Evolutionary conservation across 2,113 vertebrate species (phyloP).

Genomic region (Helogale parvula): DNA sequence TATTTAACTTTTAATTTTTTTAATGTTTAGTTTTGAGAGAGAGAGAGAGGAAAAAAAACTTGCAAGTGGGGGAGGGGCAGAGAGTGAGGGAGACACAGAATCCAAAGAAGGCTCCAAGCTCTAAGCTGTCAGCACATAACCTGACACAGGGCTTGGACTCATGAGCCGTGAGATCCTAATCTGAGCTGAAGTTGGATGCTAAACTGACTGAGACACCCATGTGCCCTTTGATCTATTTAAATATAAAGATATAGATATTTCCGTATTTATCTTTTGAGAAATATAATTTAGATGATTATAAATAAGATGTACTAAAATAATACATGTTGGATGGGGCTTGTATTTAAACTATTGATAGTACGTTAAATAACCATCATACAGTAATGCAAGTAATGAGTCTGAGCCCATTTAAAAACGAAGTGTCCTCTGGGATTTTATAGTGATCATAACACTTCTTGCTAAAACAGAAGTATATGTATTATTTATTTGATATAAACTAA

Average conservation of each 20-base stretch:
- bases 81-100: too few species aligned
- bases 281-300: constrained; percentile 50
- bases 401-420: constrained; percentile 68
- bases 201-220: too few species aligned
- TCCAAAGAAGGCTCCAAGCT: too few species aligned
- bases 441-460: constrained; percentile 29
- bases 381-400: constrained; percentile 66
- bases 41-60: too few species aligned
- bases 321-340: not conserved
- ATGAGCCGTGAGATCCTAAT: too few species aligned
- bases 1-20: not conserved
- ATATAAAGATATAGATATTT: constrained; percentile 34
- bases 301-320: constrained; percentile 40
- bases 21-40: too few species aligned
- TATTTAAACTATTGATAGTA: constrained; percentile 60
- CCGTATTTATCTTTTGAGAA: constrained; percentile 66
- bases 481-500: constrained; percentile 54
- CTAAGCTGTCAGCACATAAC: too few species aligned
- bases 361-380: constrained; percentile 71
- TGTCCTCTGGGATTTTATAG: constrained; percentile 59
- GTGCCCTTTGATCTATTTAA: not conserved
- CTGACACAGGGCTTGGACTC: too few species aligned
- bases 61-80: too few species aligned
- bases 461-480: constrained; percentile 3
- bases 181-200: too few species aligned